Evolutionary conservation across 2,888 invertebrate genomes (phyloP).

Genomic region (Netelia fuscicornis): DNA sequence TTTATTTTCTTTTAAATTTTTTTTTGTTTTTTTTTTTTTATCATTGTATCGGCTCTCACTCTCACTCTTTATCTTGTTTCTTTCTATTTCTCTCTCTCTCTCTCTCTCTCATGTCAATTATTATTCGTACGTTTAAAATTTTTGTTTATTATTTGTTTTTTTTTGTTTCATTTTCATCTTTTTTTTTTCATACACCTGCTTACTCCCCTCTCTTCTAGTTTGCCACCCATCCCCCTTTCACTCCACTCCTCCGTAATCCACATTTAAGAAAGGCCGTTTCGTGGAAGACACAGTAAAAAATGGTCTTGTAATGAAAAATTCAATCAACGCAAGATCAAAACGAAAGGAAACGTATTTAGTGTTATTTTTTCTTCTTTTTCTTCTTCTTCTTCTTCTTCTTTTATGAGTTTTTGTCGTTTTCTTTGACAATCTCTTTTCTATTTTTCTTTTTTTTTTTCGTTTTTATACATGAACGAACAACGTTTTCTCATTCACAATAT

Average conservation of each 20-base stretch:
- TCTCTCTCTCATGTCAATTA: slow-evolving; percentile 9
- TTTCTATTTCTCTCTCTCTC: background rate
- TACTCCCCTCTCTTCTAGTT: slow-evolving; percentile 50
- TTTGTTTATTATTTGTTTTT: slow-evolving; percentile 34
- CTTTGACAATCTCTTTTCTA: background rate
- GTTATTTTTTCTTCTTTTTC: background rate
- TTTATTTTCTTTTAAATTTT: slow-evolving; percentile 10
- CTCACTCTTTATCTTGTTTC: background rate
- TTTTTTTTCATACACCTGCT: slow-evolving; percentile 41
- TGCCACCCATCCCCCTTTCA: slow-evolving; percentile 53
- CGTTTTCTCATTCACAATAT: slow-evolving; percentile 69
- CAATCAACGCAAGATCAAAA: slow-evolving; percentile 52
- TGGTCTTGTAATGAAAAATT: slow-evolving; percentile 73
- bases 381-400: slow-evolving; percentile 24
- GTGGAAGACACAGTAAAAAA: slow-evolving; percentile 75
- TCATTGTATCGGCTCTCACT: background rate
- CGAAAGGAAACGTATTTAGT: slow-evolving; percentile 51
- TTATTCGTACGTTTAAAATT: slow-evolving; percentile 16
- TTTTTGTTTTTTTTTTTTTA: slow-evolving; percentile 44
- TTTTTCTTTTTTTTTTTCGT: slow-evolving; percentile 40
- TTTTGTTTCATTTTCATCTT: slow-evolving; percentile 51
- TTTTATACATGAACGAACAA: slow-evolving; percentile 70
- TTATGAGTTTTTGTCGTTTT: slow-evolving; percentile 59
- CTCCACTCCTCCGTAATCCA: slow-evolving; percentile 67
- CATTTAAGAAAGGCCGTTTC: slow-evolving; percentile 74